A percentile compares a stretch with the other conserved stretches of the same genome.
Conservation (phyloP, 2,797 vertebrate species). For the Amblyopsis hoosieri region DNA sequence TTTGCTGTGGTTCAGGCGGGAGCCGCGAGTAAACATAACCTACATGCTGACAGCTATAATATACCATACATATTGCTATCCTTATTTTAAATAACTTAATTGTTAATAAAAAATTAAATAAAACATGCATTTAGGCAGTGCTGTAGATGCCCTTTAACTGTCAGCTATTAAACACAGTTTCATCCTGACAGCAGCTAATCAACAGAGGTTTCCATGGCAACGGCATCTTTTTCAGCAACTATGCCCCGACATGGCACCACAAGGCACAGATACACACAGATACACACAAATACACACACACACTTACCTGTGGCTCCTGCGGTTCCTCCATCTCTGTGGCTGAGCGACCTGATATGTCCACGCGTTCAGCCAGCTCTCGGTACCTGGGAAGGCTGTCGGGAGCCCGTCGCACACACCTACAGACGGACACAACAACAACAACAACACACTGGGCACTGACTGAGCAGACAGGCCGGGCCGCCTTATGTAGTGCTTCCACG, state of each 20-base stretch:
- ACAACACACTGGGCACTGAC: conserved; percentile 18
- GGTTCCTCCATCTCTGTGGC: conserved; percentile 87
- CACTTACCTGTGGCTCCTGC: conserved; percentile 93
- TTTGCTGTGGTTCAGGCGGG: too few relatives aligned
- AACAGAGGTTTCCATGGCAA: not conserved
- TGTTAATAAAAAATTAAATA: too few relatives aligned
- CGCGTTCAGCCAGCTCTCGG: conserved; percentile 68
- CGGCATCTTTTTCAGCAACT: not conserved
- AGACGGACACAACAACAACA: conserved; percentile 17
- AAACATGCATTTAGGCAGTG: too few relatives aligned
- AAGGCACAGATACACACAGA: too few relatives aligned
- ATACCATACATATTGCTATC: too few relatives aligned
- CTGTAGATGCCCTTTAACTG: too few relatives aligned
- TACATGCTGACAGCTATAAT: too few relatives aligned
- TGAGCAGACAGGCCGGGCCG: conserved; percentile 7
- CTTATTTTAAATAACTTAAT: too few relatives aligned
- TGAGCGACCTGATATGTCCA: conserved; percentile 60
- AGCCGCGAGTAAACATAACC: too few relatives aligned
- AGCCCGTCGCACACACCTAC: conserved; percentile 64
- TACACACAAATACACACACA: too few relatives aligned
- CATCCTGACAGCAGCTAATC: not conserved
- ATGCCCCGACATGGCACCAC: not conserved
- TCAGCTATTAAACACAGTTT: too few relatives aligned
- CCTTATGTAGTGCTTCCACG: conserved; percentile 51
- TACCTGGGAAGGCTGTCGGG: conserved; percentile 45